Evolutionary conservation across 30 jellyfish, hydroid and myxozoan genomes (phyloP).

Genomic region (Aurelia sp.): DNA sequence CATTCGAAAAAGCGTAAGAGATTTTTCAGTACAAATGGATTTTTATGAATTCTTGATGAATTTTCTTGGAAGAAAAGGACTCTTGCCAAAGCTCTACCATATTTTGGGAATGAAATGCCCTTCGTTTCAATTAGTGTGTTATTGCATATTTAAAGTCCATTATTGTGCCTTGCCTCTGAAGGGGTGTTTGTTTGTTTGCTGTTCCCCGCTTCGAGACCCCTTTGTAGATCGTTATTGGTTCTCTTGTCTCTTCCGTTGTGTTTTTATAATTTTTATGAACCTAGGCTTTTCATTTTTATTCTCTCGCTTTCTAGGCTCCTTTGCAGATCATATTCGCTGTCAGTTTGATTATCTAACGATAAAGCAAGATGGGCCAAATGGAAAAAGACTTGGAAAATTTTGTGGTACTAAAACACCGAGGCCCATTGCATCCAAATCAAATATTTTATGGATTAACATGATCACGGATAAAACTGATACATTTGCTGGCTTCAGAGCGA

Average conservation of each 20-base stretch:
- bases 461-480: slow-evolving; percentile 86
- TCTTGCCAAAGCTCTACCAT: too few relatives aligned
- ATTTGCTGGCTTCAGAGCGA: slow-evolving; percentile 93
- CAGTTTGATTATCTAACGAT: slow-evolving; percentile 86
- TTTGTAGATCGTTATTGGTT: background rate
- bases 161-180: too few relatives aligned
- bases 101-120: too few relatives aligned
- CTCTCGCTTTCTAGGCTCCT: slow-evolving; percentile 38
- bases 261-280: background rate
- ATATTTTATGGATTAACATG: slow-evolving; percentile 85
- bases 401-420: slow-evolving; percentile 86
- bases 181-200: background rate
- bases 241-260: background rate
- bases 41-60: too few relatives aligned
- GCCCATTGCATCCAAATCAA: slow-evolving; percentile 81
- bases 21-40: too few relatives aligned
- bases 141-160: too few relatives aligned
- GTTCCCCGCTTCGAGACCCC: background rate
- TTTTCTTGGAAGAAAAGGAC: too few relatives aligned
- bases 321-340: slow-evolving; percentile 74
- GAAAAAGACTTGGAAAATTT: slow-evolving; percentile 75
- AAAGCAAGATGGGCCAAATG: slow-evolving; percentile 80
- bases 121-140: too few relatives aligned
- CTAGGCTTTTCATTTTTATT: background rate
- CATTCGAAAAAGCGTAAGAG: too few relatives aligned